phyloP scores from a whole-genome alignment of 2,113 vertebrate species.

The Rhabdornis inornatus region DNA sequence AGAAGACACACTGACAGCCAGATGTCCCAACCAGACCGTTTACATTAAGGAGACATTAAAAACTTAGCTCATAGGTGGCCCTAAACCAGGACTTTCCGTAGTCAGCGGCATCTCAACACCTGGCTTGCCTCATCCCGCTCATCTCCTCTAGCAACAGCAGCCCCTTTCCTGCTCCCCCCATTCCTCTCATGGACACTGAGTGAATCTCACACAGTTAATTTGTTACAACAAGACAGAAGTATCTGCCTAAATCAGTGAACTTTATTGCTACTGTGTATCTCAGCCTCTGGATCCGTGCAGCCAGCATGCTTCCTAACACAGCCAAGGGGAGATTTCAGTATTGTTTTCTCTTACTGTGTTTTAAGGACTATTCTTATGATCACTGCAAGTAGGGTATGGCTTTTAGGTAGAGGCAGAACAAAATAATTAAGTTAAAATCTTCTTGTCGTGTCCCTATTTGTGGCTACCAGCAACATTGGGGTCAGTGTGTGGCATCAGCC shows the following conservation, averaged over 20 bases:
- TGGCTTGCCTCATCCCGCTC: constrained; percentile 18
- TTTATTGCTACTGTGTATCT: constrained; percentile 40
- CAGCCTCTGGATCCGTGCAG: not conserved
- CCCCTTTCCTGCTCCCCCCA: not conserved
- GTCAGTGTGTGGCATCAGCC: not conserved
- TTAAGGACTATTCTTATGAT: not conserved
- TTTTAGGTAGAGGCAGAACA: not conserved
- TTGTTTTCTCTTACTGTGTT: not conserved
- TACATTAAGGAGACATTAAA: constrained; percentile 69
- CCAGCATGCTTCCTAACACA: not conserved
- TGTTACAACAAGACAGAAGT: constrained; percentile 19
- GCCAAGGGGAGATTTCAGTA: not conserved
- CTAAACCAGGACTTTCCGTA: constrained; percentile 61
- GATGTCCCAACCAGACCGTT: constrained; percentile 70
- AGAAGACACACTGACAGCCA: constrained; percentile 69
- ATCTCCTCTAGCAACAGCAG: constrained; percentile 35
- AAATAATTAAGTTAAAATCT: not conserved
- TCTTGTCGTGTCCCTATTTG: not conserved
- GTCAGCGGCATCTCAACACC: constrained; percentile 59
- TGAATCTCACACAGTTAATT: not conserved
- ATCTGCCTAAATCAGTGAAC: constrained; percentile 10
- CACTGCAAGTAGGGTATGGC: not conserved
- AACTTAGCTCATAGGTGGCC: constrained; percentile 73
- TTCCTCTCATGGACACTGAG: not conserved
- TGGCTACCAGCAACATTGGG: not conserved